Evolutionary conservation across 2,113 vertebrate genomes (phyloP), one percentile per base, ranked within the genome.

Genomic region (Lepisosteus osseus): DNA sequence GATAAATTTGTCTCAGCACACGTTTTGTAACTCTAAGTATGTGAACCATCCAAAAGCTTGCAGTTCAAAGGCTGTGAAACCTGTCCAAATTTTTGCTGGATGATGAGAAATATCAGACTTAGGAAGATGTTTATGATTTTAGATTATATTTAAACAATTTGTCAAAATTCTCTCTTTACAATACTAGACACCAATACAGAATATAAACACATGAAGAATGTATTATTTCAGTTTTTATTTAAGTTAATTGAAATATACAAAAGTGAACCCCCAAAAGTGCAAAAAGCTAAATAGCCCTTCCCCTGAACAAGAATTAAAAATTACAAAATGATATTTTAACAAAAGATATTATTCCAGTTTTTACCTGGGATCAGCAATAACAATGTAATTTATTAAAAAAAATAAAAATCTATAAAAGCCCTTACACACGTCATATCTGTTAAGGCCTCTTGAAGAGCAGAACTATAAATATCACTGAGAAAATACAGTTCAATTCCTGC

Each of bases 401-500:
- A 83, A 77, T 79, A 74, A 41, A 76, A 65, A 15, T 44, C 56
- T 29, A 70, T n/a, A 6, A 17, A 65, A 72, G 71, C 29, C 42
- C 73, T 80, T 68, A 80, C 67, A 72, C 70, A 76, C 17, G 44
- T 71, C 54, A 63, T 72, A 59, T 76, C 40, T 71, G 64, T 57
- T 72, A 88, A 89, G 86, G 82, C 78, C 80, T 82, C 81, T 75
- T 77, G 29, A 61, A 71, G 64, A 68, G 43, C 44, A 72, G 74
- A 55, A 76, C 68, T 66, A 78, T 77, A 65, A 73, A 67, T 64
- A 69, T 55, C 42, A 47, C 6, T n/a, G 41, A 54, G 13, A 14
- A 55, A 9, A 64, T 59, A 68, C 67, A 47, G 61, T 71, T 61
- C n/a, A 64, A 69, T 77, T 80, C 69, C 74, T 77, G 81, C 79